These are phyloP conservation scores for Hylaea fasciaria DNA, from an alignment of 2,888 invertebrate genomes.

Conservation along the genomic window DNA sequence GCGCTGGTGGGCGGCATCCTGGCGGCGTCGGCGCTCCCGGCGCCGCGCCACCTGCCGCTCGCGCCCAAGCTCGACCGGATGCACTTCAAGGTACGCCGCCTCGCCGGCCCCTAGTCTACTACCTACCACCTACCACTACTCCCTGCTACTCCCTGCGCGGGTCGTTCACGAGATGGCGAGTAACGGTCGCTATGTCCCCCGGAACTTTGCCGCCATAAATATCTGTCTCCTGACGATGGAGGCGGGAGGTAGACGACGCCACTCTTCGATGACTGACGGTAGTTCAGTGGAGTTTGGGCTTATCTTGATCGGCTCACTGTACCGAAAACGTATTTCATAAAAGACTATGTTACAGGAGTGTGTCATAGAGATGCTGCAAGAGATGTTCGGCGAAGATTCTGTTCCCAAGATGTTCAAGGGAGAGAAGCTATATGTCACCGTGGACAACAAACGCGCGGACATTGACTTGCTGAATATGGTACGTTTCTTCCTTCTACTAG, in stretches of 20 bases:
- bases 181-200: too few species aligned
- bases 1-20: conserved; percentile 95
- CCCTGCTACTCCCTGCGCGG: too few species aligned
- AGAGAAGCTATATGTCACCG: conserved; percentile 93
- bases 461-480: conserved; percentile 93
- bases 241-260: too few species aligned
- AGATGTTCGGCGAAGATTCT: conserved; percentile 98
- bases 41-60: conserved; percentile 63
- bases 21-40: conserved; percentile 85
- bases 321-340: too few species aligned
- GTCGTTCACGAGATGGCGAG: too few species aligned
- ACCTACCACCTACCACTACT: too few species aligned
- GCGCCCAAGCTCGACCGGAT: conserved; percentile 92
- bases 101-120: background rate
- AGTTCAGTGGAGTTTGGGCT: too few species aligned
- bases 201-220: too few species aligned
- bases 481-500: conserved; percentile 45
- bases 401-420: conserved; percentile 97
- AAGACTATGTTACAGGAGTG: conserved; percentile 86
- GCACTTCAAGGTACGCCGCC: conserved; percentile 90
- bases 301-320: too few species aligned
- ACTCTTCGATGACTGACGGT: too few species aligned
- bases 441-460: conserved; percentile 93
- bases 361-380: conserved; percentile 94
- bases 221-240: too few species aligned